Evolutionary conservation across 2,888 invertebrate genomes (phyloP).

Genomic region (Drosophila limbata): DNA sequence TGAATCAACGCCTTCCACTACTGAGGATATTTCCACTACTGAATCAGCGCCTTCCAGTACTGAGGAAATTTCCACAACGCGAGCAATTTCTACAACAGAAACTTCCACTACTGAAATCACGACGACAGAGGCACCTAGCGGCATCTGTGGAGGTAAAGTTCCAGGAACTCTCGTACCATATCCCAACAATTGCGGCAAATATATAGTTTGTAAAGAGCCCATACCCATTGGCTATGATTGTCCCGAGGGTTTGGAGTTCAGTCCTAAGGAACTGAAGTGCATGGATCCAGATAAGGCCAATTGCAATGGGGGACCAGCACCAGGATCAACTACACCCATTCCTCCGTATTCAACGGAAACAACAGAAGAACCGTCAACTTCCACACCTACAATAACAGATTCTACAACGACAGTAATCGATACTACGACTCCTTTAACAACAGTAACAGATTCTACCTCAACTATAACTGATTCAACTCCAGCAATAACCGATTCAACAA

Average conservation of each 20-base stretch:
- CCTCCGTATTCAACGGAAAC: constrained; percentile 15
- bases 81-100: neutral
- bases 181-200: constrained; percentile 75
- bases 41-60: constrained; percentile 1
- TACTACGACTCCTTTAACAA: constrained; percentile 1
- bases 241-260: constrained; percentile 86
- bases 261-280: constrained; percentile 63
- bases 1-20: neutral
- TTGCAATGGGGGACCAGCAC: constrained; percentile 78
- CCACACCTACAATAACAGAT: constrained; percentile 7
- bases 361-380: constrained; percentile 6
- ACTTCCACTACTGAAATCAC: constrained; percentile 30
- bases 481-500: constrained; percentile 18
- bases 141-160: constrained; percentile 61
- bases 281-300: constrained; percentile 73
- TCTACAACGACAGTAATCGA: constrained; percentile 10
- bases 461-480: constrained; percentile 3
- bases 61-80: constrained; percentile 1
- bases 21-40: neutral
- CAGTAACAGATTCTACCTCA: constrained; percentile 4
- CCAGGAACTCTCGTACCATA: constrained; percentile 66
- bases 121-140: constrained; percentile 47
- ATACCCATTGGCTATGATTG: constrained; percentile 86
- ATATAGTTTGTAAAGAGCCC: constrained; percentile 68
- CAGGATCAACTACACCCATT: constrained; percentile 7